Evolutionary conservation across 2,888 invertebrate species (phyloP).

Genomic region (Drosophila mercatorum): DNA sequence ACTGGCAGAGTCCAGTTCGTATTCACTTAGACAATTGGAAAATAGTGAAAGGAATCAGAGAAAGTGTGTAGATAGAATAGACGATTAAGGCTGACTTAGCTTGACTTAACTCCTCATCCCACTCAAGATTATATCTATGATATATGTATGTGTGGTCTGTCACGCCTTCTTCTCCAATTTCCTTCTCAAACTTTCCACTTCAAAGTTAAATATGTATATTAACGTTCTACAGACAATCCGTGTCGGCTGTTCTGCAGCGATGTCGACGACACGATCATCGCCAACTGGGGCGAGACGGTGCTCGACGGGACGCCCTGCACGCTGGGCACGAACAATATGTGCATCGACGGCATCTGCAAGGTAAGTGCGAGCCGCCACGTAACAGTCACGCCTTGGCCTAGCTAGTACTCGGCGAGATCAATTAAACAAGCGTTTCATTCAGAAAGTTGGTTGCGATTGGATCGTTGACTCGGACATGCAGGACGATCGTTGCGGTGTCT

Average conservation of each 20-base stretch:
- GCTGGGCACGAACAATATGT: conserved; percentile 92
- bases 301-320: conserved; percentile 94
- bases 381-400: background rate
- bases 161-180: too few species aligned
- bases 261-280: conserved; percentile 89
- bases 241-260: conserved; percentile 94
- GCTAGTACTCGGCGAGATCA: conserved; percentile 42
- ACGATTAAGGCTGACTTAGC: too few species aligned
- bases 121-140: too few species aligned
- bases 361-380: conserved; percentile 84
- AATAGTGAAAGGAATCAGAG: background rate
- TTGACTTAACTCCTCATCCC: too few species aligned
- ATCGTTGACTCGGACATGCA: conserved; percentile 90
- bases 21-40: too few species aligned
- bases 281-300: conserved; percentile 90
- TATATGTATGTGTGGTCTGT: too few species aligned
- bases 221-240: conserved; percentile 87
- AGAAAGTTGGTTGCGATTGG: conserved; percentile 97
- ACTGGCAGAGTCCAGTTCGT: too few species aligned
- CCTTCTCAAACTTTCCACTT: too few species aligned
- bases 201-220: background rate
- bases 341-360: conserved; percentile 91
- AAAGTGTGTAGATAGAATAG: too few species aligned
- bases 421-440: conserved; percentile 84
- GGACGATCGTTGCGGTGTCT: conserved; percentile 94